phyloP scores from a whole-genome alignment of 92 coral and sea anemone genomes.

The Pocillopora meandrina region DNA sequence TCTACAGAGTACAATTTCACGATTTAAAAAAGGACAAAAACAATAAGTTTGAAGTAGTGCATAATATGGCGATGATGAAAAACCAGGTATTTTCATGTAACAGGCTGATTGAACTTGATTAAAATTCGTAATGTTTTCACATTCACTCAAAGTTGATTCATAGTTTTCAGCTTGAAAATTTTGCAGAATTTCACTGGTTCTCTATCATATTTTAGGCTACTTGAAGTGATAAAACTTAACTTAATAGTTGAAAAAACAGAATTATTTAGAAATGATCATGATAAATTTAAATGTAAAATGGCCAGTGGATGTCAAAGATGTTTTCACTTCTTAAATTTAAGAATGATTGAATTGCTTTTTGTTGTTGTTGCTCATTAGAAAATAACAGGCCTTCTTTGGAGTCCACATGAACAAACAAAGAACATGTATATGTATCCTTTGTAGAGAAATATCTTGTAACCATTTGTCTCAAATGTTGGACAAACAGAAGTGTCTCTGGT shows the following conservation, averaged over 20 bases:
- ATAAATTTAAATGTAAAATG: too few species aligned
- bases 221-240: too few species aligned
- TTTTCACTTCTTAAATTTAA: too few species aligned
- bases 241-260: too few species aligned
- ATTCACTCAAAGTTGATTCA: background rate
- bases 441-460: background rate
- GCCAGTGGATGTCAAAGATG: too few species aligned
- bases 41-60: constrained; percentile 45
- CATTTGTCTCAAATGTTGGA: background rate
- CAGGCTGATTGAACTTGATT: background rate
- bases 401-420: constrained; percentile 73
- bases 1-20: constrained; percentile 64
- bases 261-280: too few species aligned
- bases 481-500: too few species aligned
- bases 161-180: too few species aligned
- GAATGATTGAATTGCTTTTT: background rate
- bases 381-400: constrained; percentile 86
- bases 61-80: constrained; percentile 68
- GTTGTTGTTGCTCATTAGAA: constrained; percentile 30
- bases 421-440: constrained; percentile 86
- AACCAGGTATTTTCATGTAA: constrained; percentile 46
- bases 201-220: too few species aligned
- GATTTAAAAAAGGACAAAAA: constrained; percentile 53
- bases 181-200: too few species aligned
- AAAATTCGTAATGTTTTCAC: background rate